Base-by-base conservation (phyloP, 2,113 vertebrate species). In the Amphiprion percula region DNA sequence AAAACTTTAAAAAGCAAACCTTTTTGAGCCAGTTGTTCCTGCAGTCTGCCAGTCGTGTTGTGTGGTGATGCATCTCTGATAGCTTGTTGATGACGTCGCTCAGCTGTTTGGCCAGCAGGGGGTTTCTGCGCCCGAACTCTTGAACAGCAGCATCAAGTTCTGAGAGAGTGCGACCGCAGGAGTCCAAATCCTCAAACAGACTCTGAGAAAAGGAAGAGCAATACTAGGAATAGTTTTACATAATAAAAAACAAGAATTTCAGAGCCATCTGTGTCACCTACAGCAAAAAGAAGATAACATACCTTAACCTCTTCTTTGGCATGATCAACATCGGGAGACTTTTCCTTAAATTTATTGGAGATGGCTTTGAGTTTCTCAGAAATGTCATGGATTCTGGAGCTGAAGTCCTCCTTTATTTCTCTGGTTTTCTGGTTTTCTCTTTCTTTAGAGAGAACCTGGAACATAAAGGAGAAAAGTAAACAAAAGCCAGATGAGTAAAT, bases 281-380 rank as follows among this genome's bases (percentile, higher is more conserved):
- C 7, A 30, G 14, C 9, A 23, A 2, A 49, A 69, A 21, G 6
- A 16, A 39, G 10, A 1, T 1, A 1, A 28, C 80, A 87, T 90
- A 99, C 97, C 96, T 96, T 97, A 68, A 97, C 96, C 19, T 97
- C 96, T 61, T 90, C 88, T 92, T 95, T 97, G 66, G 97, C 96
- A 80, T 97, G 94, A 55, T 86, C 88, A 69, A 98, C 88, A 85
- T 97, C 93, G 17, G 91, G 92, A 55, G 96, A 95, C 85, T 96
- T 97, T 59, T 95, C 95, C 78, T 96, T 97, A 63, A 99, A 91
- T 87, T 96, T 96, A 8, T 92, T 93, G 24, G 97, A 94, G 80
- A 97, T 93, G 0, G 80, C 74, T 77, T 96, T 96, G 19, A 99
- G 92, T 39, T 95, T 96, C 82, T 94, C 97, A 28, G 96, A 96